Evolutionary conservation across 2,888 invertebrate species (phyloP), one percentile per base, ranked within the genome.

Genomic region (Harpalus rubripes): DNA sequence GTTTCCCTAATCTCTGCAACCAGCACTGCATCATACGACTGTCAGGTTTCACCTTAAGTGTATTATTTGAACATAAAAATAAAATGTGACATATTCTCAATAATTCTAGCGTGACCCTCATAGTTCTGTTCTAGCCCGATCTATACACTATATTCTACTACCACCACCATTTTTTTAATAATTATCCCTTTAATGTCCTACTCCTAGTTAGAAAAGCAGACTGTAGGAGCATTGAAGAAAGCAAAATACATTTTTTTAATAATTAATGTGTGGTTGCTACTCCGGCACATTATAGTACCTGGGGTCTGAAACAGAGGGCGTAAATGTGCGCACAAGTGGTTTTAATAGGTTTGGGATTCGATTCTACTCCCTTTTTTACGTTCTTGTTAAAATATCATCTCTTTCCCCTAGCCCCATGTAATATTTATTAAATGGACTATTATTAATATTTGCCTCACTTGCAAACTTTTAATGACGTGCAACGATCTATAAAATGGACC

Each of bases 291-390:
- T 15, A 68, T 68, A 32, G n/a, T 68, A 68, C 68, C 68, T 68
- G 39, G 68, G 63, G 68, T 39, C 32, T n/a, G 15, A 39, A 65
- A 68, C 68, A 39, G 68, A 15, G 39, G 32, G 68, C 32, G 68
- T 15, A 68, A 68, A 68, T 68, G 68, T 39, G 68, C n/a, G 68
- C 68, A 5, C 68, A 68, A 68, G 68, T 68, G 68, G 32, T 41
- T 68, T 68, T 68, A 68, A 68, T 68, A 68, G 63, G 39, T 68
- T 39, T 68, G 68, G 68, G 68, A 39, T 68, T 68, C 68, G 68
- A 68, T 68, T 68, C 68, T 39, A 68, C 68, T 15, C 15, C 68
- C 39, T 15, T 68, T 68, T 68, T 68, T 68, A 68, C 68, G 68
- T 68, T 26, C 68, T 68, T 68, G 68, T 68, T 68, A 63, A 63